Evolutionary conservation across 1,140 invertebrate genomes (phyloP).

Genomic region (Brachionus koreanus): DNA sequence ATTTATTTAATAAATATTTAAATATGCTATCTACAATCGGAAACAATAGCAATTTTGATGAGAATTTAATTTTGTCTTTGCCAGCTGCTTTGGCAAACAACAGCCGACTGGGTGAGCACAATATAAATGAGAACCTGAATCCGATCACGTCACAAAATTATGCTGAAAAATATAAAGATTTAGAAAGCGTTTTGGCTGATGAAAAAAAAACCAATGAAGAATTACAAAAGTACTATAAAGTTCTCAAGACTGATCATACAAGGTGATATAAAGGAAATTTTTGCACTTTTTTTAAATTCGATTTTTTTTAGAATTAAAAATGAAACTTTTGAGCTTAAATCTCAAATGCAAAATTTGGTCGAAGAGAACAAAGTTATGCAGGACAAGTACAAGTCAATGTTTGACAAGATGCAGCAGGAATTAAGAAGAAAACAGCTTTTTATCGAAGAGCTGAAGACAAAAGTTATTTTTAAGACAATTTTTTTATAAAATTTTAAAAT

Average conservation of each 20-base stretch:
- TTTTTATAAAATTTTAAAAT: background rate
- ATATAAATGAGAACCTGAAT: constrained; percentile 16
- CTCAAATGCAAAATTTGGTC: constrained; percentile 52
- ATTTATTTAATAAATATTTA: background rate
- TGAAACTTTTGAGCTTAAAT: constrained; percentile 51
- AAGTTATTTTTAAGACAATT: constrained; percentile 46
- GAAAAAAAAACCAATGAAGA: constrained; percentile 41
- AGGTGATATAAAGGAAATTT: background rate
- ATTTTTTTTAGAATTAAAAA: constrained; percentile 51
- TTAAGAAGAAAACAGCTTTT: constrained; percentile 48
- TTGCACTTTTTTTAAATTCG: background rate
- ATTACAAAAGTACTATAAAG: constrained; percentile 40
- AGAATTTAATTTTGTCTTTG: constrained; percentile 26
- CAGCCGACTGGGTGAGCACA: constrained; percentile 1
- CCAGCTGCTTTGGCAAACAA: background rate
- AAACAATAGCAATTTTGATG: constrained; percentile 30
- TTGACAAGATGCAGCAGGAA: constrained; percentile 52
- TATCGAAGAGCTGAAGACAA: constrained; percentile 51
- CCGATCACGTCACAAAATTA: constrained; percentile 27
- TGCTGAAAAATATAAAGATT: constrained; percentile 36
- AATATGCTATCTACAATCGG: constrained; percentile 20
- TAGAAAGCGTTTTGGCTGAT: constrained; percentile 30
- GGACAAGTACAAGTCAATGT: constrained; percentile 55
- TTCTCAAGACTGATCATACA: constrained; percentile 32
- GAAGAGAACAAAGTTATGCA: constrained; percentile 55